phyloP scores from a whole-genome alignment of 1,140 invertebrate species.

The Papilio polyxenes region DNA sequence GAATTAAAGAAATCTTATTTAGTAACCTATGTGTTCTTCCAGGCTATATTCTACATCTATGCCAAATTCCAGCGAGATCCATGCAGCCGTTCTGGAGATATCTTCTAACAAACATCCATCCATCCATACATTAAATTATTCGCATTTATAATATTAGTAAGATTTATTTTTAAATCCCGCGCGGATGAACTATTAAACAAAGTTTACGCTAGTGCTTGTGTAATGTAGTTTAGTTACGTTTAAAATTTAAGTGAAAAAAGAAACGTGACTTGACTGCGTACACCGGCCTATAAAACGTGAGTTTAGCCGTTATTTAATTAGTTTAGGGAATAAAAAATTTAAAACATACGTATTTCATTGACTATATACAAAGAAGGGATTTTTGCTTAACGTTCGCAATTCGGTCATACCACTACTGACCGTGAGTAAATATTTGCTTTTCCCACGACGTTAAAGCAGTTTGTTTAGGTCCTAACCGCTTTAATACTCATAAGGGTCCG shows the following conservation, averaged over 20 bases:
- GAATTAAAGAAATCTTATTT: too few species aligned
- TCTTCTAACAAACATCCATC: too few species aligned
- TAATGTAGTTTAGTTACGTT: neutral
- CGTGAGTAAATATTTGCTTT: constrained; percentile 16
- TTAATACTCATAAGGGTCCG: constrained; percentile 26
- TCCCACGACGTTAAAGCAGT: neutral
- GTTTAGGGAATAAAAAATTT: neutral
- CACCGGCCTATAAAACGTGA: neutral
- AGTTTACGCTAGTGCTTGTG: neutral
- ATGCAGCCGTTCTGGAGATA: too few species aligned
- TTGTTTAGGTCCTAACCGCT: constrained; percentile 1
- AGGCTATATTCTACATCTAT: too few species aligned
- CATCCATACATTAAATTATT: too few species aligned
- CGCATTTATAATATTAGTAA: too few species aligned
- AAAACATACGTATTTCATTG: neutral
- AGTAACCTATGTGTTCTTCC: too few species aligned
- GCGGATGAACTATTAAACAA: neutral
- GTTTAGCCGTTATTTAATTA: neutral
- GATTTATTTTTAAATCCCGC: too few species aligned
- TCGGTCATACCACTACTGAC: neutral
- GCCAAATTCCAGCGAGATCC: too few species aligned
- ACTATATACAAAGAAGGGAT: neutral
- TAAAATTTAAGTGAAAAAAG: neutral
- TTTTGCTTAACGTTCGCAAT: neutral
- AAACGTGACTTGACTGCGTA: neutral